phyloP scores from a whole-genome alignment of 2,888 invertebrate genomes.

The Gonocerus acuteangulatus region DNA sequence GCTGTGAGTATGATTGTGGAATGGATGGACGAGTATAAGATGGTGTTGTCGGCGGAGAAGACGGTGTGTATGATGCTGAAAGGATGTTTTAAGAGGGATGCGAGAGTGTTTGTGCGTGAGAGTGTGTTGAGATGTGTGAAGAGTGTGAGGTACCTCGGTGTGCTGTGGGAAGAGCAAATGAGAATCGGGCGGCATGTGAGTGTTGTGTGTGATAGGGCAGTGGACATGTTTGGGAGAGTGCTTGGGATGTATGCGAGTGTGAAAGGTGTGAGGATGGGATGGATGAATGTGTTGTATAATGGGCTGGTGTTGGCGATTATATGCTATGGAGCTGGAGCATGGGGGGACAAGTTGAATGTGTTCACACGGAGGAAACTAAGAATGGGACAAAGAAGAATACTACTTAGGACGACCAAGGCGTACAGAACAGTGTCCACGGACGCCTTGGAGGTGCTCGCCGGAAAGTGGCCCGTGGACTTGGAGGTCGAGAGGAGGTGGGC shows the following conservation, averaged over 20 bases:
- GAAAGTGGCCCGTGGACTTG: background rate
- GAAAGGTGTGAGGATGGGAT: too few relatives aligned
- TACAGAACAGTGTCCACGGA: slow-evolving; percentile 7
- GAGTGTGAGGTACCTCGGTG: background rate
- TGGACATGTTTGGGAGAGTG: background rate
- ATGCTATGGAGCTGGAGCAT: background rate
- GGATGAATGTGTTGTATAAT: background rate
- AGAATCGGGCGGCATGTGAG: background rate
- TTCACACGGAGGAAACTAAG: too few relatives aligned
- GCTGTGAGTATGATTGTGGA: background rate
- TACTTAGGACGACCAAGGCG: background rate
- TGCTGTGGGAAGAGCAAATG: background rate
- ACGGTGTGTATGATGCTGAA: slow-evolving; percentile 26
- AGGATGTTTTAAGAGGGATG: background rate
- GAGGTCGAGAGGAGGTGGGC: background rate
- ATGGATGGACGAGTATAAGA: slow-evolving; percentile 1
- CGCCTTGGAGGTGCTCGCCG: background rate
- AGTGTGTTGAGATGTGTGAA: background rate
- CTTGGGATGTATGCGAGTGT: background rate
- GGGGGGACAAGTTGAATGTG: background rate
- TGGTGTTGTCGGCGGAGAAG: slow-evolving; percentile 10
- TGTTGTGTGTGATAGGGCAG: background rate
- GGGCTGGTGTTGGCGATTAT: background rate
- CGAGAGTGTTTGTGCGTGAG: background rate
- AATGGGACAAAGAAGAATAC: background rate